phyloP scores from a whole-genome alignment of 2,888 invertebrate species.

The Limnephilus marmoratus region DNA sequence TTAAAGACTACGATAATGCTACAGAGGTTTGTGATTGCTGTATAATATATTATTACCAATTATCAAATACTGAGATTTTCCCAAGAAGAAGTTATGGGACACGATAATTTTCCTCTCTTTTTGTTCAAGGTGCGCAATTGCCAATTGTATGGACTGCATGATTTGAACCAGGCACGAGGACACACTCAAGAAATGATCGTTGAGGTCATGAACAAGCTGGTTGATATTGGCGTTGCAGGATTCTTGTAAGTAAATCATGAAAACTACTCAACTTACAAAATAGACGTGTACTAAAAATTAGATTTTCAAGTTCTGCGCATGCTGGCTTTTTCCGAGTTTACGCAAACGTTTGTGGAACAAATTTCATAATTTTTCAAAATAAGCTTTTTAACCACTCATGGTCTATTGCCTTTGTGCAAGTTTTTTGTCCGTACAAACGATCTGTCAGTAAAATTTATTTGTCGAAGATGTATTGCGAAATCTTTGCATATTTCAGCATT shows the following conservation, averaged over 20 bases:
- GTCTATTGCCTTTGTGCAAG: too few species aligned
- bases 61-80: background rate
- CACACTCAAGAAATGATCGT: slow-evolving; percentile 82
- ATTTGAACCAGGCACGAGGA: slow-evolving; percentile 83
- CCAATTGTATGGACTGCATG: slow-evolving; percentile 83
- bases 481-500: slow-evolving; percentile 73
- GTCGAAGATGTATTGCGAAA: too few species aligned
- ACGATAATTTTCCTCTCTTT: background rate
- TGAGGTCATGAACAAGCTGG: slow-evolving; percentile 79
- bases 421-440: too few species aligned
- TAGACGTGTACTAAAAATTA: background rate
- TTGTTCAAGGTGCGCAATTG: slow-evolving; percentile 80
- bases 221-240: slow-evolving; percentile 84
- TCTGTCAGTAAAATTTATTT: too few species aligned
- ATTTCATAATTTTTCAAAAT: too few species aligned
- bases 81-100: background rate
- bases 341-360: background rate
- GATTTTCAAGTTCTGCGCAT: background rate
- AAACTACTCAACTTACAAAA: background rate
- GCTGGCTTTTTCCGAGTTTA: background rate
- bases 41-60: background rate
- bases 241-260: slow-evolving; percentile 76
- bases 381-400: too few species aligned
- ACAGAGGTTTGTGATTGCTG: slow-evolving; percentile 25
- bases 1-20: slow-evolving; percentile 76